Base-by-base conservation (phyloP, 2,888 invertebrate species). In the Spicauda simplicius region DNA sequence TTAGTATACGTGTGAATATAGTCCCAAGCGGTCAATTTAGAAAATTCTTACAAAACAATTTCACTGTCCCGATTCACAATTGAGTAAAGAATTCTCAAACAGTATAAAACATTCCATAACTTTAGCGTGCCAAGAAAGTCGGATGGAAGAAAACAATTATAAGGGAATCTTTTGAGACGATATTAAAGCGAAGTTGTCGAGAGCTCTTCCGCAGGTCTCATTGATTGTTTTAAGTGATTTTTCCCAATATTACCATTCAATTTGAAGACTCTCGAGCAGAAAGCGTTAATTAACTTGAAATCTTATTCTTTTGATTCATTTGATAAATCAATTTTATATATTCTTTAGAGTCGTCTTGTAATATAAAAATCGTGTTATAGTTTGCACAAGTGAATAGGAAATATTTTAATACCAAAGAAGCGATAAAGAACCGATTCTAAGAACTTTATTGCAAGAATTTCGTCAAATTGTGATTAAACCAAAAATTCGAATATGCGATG, bases 191-290 rank as follows among this genome's bases (percentile, higher is more conserved):
- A 60, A 52, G 48, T 25, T 25, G 25, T 50, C 25, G 59, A 59
- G 64, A 57, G 57, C 57, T 53, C 52, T 64, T 33, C 20, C 20
- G 5, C 56, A 53, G 53, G 20, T 56, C 56, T 64, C 57, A 41
- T 58, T 64, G 37, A 64, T 64, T 64, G 52, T 58, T 64, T 64
- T 18, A 57, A 30, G 50, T 52, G 52, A 45, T 58, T 64, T 50
- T 64, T 64, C 5, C 52, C 64, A 64, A 58, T 64, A 64, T 64
- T 52, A 64, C 52, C 57, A 64, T 64, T 64, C 52, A 64, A 52
- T 64, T n/a, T 52, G 41, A 52, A 64, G 57, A 20, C 64, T 52
- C 57, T 52, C 55, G 30, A 18, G 12, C 52, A 58, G 37, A 64
- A 52, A 64, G 57, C 64, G 37, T 64, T 64, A 52, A 64, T 57